Conservation (phyloP, 2,888 invertebrate genomes). For the Ophonus ardosiacus region DNA sequence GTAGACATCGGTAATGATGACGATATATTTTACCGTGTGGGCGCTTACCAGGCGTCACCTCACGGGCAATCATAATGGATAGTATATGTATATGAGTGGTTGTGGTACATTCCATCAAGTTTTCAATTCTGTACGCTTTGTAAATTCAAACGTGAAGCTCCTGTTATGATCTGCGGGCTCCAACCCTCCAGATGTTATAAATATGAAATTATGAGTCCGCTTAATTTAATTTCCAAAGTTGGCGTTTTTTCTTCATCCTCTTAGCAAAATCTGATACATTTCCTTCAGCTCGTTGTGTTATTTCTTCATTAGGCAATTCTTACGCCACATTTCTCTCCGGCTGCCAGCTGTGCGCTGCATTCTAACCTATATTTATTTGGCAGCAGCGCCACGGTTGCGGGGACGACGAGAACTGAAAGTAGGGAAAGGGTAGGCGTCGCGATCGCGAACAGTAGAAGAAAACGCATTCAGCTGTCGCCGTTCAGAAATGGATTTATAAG, state of each 20-base stretch:
- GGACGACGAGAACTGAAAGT: conserved; percentile 14
- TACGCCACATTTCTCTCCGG: conserved; percentile 66
- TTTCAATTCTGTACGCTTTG: no score
- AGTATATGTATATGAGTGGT: no score
- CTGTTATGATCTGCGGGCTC: conserved; percentile 15
- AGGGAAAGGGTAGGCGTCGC: neutral
- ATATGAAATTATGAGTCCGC: conserved; percentile 70
- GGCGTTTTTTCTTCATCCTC: conserved; percentile 67
- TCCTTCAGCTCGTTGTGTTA: conserved; percentile 69
- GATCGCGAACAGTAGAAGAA: neutral
- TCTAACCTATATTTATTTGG: conserved; percentile 67
- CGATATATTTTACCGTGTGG: no score
- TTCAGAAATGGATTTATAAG: conserved; percentile 51
- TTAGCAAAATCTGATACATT: conserved; percentile 70
- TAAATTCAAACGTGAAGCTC: conserved; percentile 68
- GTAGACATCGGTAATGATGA: no score
- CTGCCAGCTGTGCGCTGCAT: conserved; percentile 67
- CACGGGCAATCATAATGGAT: no score
- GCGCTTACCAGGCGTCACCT: no score
- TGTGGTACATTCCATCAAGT: no score
- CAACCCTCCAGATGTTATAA: conserved; percentile 69
- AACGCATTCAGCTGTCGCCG: conserved; percentile 14
- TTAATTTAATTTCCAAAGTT: conserved; percentile 71
- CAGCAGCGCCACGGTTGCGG: neutral
- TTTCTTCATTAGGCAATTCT: conserved; percentile 71